Evolutionary conservation across 1,140 invertebrate genomes (phyloP), one percentile per base, ranked within the genome.

Genomic region (Lasioglossum baleicum): DNA sequence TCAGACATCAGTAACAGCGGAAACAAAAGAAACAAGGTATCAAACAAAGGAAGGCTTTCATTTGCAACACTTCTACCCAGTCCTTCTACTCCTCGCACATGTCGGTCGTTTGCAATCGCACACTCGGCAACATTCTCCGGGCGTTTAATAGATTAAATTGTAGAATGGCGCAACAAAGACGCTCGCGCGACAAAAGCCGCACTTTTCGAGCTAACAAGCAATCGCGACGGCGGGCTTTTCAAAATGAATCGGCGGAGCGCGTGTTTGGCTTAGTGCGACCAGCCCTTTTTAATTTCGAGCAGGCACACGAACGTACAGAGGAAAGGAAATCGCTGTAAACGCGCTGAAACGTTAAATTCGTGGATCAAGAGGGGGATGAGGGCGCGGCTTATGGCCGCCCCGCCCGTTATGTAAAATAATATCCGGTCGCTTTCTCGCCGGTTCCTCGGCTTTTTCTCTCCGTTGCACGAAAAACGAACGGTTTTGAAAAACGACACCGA

Each of bases 401-500:
- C 44, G 65, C 65, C 81, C 69, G 81, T 51, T 58, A 35, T 82
- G 77, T 81, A 88, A 88, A 88, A 88, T 88, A 88, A 88, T 88
- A 88, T 87, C 84, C 67, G 2, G 35, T 31, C 31, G 8, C 17
- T 15, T n/a, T 58, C 40, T 66, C 74, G 26, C 7, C 20, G 2
- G n/a, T n/a, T 58, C 53, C n/a, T 42, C 10, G 7, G 22, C 31
- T 10, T 71, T 35, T 13, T n/a, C 20, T 51, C 61, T 56, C 71
- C 20, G 63, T 84, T 51, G 44, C 58, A 66, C 69, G 70, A 72
- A 82, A 82, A 85, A 63, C 79, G 72, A 73, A 74, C 74, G 82
- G 77, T 53, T 84, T 84, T 72, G 87, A 87, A 88, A 89, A 88
- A 86, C 85, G 85, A 89, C 81, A 88, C 83, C 81, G 77, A 65